Evolutionary conservation across 2,113 vertebrate genomes (phyloP).

Genomic region (Solea senegalensis): DNA sequence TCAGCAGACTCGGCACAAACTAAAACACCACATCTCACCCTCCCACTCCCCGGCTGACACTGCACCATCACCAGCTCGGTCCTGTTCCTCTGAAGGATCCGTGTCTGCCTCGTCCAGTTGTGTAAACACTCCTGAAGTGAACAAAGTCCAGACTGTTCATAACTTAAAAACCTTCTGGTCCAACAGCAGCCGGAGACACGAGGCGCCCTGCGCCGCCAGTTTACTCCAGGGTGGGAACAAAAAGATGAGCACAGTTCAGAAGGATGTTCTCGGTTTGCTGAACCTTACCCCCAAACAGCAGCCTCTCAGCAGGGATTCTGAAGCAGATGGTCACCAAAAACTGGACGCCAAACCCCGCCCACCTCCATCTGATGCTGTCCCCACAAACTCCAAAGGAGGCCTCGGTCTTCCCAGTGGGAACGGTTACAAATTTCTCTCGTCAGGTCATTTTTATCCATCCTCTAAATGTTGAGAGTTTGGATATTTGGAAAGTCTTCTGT

Average conservation of each 20-base stretch:
- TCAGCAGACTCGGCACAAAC: constrained; percentile 75
- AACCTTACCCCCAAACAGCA: constrained; percentile 86
- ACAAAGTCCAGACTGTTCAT: constrained; percentile 90
- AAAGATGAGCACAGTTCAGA: constrained; percentile 86
- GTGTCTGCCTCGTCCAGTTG: constrained; percentile 86
- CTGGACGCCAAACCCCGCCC: constrained; percentile 74
- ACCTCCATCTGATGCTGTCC: constrained; percentile 50
- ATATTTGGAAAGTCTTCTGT: background rate
- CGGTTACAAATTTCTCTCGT: constrained; percentile 91
- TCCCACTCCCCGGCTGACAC: constrained; percentile 87
- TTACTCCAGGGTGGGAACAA: constrained; percentile 77
- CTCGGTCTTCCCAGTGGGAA: constrained; percentile 88
- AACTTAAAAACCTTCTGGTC: constrained; percentile 95
- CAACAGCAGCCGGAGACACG: constrained; percentile 80
- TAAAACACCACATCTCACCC: constrained; percentile 90
- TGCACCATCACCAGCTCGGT: constrained; percentile 88
- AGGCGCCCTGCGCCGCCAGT: constrained; percentile 78
- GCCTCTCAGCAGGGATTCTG: constrained; percentile 27
- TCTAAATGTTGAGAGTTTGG: constrained; percentile 88
- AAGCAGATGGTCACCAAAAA: constrained; percentile 83
- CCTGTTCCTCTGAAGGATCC: constrained; percentile 90
- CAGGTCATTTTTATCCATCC: constrained; percentile 93
- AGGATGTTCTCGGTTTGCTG: constrained; percentile 90
- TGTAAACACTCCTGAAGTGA: constrained; percentile 82
- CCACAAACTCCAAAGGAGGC: constrained; percentile 68